phyloP scores from a whole-genome alignment of 2,888 invertebrate genomes.

The Apamea epomidion region DNA sequence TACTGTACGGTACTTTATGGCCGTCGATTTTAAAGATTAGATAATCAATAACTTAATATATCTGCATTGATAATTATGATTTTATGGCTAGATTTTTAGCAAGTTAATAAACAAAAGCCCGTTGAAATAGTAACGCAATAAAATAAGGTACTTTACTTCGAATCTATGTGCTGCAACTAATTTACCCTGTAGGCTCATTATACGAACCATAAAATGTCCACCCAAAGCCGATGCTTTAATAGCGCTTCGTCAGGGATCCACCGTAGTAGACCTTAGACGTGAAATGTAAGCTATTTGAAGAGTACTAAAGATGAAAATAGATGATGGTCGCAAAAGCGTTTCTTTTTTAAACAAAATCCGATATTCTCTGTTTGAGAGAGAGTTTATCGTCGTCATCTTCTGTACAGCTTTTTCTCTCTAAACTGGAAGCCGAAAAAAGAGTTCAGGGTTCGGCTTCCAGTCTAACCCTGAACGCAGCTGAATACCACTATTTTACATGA shows the following conservation, averaged over 20 bases:
- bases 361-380: no score
- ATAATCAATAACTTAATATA: neutral
- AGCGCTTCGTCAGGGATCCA: slow-evolving; percentile 50
- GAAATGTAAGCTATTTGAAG: neutral
- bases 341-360: no score
- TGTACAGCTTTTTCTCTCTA: neutral
- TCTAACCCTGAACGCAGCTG: neutral
- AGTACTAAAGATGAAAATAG: no score
- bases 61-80: neutral
- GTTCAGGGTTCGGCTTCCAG: neutral
- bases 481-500: neutral
- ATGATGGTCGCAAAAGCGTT: no score
- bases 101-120: neutral
- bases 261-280: no score
- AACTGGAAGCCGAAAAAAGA: no score
- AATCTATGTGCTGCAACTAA: neutral
- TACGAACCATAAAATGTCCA: slow-evolving; percentile 38
- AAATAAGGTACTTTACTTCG: neutral
- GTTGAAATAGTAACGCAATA: neutral
- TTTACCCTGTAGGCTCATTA: slow-evolving; percentile 11
- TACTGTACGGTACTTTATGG: neutral
- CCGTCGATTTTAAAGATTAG: neutral
- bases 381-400: no score
- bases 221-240: slow-evolving; percentile 24
- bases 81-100: neutral